Conservation (phyloP, 2,113 vertebrate species). For the Argyrosomus japonicus region DNA sequence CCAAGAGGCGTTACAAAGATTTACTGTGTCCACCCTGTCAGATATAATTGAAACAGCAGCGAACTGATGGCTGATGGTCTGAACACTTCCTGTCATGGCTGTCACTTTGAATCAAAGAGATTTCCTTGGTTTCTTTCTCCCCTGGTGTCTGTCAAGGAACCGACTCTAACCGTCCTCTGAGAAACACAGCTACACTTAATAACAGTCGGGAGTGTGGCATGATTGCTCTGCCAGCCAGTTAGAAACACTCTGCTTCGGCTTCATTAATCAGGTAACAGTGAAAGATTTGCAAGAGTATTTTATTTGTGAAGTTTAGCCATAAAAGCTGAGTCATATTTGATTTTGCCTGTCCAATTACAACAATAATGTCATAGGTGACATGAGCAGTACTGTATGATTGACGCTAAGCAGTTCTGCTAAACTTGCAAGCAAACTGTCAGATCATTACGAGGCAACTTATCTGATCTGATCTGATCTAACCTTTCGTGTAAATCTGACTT, state of each 20-base stretch:
- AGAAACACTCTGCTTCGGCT: neutral
- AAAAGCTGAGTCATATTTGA: too few relatives aligned
- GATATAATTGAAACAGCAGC: conserved; percentile 26
- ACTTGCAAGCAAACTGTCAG: neutral
- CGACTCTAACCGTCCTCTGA: neutral
- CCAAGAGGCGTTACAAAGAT: conserved; percentile 40
- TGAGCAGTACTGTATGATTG: too few relatives aligned
- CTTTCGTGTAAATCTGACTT: too few relatives aligned
- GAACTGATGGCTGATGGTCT: conserved; percentile 40
- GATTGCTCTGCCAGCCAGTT: conserved; percentile 2
- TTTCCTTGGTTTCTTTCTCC: conserved; percentile 1
- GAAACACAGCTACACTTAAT: conserved; percentile 4
- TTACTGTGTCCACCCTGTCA: conserved; percentile 39
- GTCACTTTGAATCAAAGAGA: conserved; percentile 61
- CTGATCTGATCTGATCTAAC: too few relatives aligned
- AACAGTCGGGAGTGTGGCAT: conserved; percentile 18
- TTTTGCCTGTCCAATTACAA: too few relatives aligned
- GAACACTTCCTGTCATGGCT: conserved; percentile 42
- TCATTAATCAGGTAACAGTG: neutral
- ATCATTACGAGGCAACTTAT: too few relatives aligned
- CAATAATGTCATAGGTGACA: too few relatives aligned
- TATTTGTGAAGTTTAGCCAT: neutral
- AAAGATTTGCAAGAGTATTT: neutral
- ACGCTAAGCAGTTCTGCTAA: neutral
- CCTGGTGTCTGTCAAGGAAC: conserved; percentile 3